Conservation (phyloP, 2,797 vertebrate species). For the Chiroxiphia lanceolata region DNA sequence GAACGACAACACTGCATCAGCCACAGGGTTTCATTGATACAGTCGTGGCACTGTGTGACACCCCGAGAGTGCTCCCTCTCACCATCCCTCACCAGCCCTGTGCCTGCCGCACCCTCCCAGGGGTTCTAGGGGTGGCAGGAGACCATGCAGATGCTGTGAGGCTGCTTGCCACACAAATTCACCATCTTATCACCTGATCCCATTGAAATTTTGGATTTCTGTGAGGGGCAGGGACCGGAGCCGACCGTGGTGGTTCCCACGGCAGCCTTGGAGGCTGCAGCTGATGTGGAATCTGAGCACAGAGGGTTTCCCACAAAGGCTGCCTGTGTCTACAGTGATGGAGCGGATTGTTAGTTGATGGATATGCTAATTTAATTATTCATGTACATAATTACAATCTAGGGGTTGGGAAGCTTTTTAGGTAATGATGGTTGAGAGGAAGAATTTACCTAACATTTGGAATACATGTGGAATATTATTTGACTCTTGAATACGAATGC, state of each 20-base stretch:
- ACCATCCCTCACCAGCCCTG: accelerated
- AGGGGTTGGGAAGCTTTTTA: slow-evolving; percentile 59
- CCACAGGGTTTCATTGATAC: accelerated
- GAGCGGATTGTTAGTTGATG: slow-evolving; percentile 49
- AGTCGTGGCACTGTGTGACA: accelerated
- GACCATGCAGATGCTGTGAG: accelerated
- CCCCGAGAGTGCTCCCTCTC: accelerated
- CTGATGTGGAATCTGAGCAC: neutral
- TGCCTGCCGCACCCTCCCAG: accelerated
- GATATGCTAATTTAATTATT: slow-evolving; percentile 73
- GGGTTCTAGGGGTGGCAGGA: accelerated
- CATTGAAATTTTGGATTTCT: neutral
- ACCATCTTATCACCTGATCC: neutral
- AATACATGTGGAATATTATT: slow-evolving; percentile 27
- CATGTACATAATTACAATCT: slow-evolving; percentile 67
- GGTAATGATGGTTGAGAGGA: slow-evolving; percentile 57
- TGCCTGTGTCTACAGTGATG: neutral
- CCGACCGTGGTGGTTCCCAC: accelerated
- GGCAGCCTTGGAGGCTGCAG: neutral
- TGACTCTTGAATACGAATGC: slow-evolving; percentile 14
- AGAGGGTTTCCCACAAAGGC: neutral
- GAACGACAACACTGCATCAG: accelerated
- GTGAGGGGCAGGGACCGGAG: neutral
- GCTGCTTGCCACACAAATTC: accelerated
- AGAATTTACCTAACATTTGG: slow-evolving; percentile 67